Conservation (phyloP, 2,888 invertebrate species). For the Electrophaes corylata region DNA sequence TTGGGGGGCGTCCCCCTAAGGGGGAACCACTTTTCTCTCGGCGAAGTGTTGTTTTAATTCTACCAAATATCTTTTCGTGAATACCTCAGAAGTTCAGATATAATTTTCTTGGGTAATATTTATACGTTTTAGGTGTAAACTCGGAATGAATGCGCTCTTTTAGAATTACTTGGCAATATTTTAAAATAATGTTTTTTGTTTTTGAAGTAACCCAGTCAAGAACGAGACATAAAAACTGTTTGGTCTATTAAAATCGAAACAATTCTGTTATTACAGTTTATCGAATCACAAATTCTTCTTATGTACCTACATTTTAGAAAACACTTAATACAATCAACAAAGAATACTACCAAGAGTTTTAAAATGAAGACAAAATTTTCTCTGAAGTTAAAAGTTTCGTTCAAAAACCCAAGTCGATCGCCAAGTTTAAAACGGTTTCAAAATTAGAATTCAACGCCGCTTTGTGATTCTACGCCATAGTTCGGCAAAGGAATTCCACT, state of each 20-base stretch:
- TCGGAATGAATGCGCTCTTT: conserved; percentile 34
- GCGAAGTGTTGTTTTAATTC: conserved; percentile 84
- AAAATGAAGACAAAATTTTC: no score
- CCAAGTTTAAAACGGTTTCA: conserved; percentile 44
- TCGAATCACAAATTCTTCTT: no score
- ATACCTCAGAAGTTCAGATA: conserved; percentile 81
- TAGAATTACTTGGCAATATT: conserved; percentile 13
- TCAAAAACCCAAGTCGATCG: conserved; percentile 19
- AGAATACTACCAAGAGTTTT: no score
- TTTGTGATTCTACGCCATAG: conserved; percentile 60
- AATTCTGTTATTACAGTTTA: no score
- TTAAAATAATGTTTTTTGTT: conserved; percentile 18
- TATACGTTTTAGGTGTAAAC: conserved; percentile 74
- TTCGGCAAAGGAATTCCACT: conserved; percentile 69
- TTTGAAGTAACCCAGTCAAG: conserved; percentile 6
- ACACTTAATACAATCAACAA: background rate
- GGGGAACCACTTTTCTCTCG: conserved; percentile 78
- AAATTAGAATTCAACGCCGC: conserved; percentile 55
- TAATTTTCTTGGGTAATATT: conserved; percentile 78
- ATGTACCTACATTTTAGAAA: no score
- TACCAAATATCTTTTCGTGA: conserved; percentile 83
- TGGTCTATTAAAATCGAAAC: no score
- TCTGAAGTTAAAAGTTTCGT: no score
- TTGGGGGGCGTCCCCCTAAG: conserved; percentile 50
- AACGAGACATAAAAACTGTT: no score